Conservation (phyloP, 2,797 vertebrate species). For the Botia almorhae region DNA sequence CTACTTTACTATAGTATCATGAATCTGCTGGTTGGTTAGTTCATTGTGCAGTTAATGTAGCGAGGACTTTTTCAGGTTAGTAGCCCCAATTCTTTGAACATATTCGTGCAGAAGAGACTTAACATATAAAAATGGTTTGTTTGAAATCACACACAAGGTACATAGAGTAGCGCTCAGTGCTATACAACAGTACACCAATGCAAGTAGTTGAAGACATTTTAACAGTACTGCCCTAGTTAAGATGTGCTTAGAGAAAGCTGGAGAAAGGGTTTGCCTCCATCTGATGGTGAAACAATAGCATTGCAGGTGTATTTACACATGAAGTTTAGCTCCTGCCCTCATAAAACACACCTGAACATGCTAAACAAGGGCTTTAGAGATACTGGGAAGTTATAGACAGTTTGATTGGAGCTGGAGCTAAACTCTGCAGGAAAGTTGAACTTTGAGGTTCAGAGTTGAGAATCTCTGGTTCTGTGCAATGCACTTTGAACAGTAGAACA, state of each 20-base stretch:
- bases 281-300: constrained; percentile 20
- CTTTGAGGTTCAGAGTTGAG: too few species aligned
- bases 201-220: not conserved
- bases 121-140: not conserved
- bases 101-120: not conserved
- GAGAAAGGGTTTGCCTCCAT: constrained; percentile 18
- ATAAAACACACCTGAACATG: too few species aligned
- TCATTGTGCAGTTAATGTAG: not conserved
- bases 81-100: not conserved
- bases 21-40: not conserved
- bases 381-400: too few species aligned
- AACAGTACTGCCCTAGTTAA: not conserved
- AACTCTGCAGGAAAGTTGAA: too few species aligned
- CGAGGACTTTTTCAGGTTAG: not conserved
- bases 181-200: not conserved
- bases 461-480: not conserved
- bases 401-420: too few species aligned
- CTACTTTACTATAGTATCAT: not conserved
- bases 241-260: not conserved
- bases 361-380: too few species aligned
- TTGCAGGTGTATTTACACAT: not conserved
- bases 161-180: not conserved
- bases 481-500: not conserved
- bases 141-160: not conserved
- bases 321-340: too few species aligned